Evolutionary conservation across 30 jellyfish, hydroid and myxozoan species (phyloP), one percentile per base, ranked within the genome.

Genomic region (Euphysa ruthae): DNA sequence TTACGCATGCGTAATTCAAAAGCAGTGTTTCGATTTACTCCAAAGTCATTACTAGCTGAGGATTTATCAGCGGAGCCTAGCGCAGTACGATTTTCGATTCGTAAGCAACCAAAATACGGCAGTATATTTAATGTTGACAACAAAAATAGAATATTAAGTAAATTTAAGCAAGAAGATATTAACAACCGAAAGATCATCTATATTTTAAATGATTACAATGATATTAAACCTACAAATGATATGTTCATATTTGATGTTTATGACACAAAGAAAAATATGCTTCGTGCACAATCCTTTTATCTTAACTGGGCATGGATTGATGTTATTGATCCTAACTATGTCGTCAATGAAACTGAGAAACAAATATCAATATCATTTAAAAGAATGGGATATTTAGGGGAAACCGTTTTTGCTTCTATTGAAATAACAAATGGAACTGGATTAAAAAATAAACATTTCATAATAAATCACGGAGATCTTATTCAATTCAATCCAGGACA

Each of bases 221-320:
- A 49, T 50, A n/a, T n/a, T n/a, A n/a, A n/a, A n/a, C 93, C 94
- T 14, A 76, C 93, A 22, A 75, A 84, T 33, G 98, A 90, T 65
- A 61, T 74, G 71, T 81, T 90, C 61, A 77, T 71, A 4, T 90
- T 90, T 71, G 76, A 71, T 54, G 61, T 90, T 33, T 52, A 56
- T 19, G 98, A 90, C 66, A 74, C 75, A 15, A 89, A 84, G n/a
- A 83, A 63, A 18, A 90, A 90, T 73, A 68, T 57, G 20, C 71
- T 81, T 8, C 42, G 55, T 23, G 92, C 81, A 22, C 94, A 90
- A 60, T 75, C 69, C 64, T 81, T 90, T 44, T 61, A 75, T 54
- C 49, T 90, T 66, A 80, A 90, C 38, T 90, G 98, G 98, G 86
- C 98, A 30, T 71, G 94, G 93, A 91, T 90, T 7, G 30, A 34